Base-by-base conservation (phyloP, 2,797 vertebrate genomes). In the Sebastes kiyomatsui region DNA sequence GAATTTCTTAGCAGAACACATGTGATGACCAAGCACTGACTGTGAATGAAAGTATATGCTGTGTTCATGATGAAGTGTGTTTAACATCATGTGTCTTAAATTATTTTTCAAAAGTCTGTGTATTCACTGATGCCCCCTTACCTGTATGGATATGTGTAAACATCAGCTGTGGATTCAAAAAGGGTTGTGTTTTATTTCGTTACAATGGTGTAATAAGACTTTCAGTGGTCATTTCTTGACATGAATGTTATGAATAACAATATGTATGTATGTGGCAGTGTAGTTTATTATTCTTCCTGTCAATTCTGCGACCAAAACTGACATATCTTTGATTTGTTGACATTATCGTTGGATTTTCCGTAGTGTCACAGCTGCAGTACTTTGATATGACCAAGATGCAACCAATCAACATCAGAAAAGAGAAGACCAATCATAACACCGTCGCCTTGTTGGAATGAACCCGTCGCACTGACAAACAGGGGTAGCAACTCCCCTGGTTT, bases 321-420 rank as follows among this genome's bases (percentile, higher is more conserved):
- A 68, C 52, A 1, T 42, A 42, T 71, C 14, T 77, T 52, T 80
- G 69, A 84, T 65, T 59, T 67, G 22, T 77, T 70, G 69, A 66
- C 33, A 78, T 77, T 56, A 78, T 77, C 0, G 5, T 20, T 60
- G 49, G 13, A 58, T 69, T 72, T 65, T 49, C 23, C 59, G 23
- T 49, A 13, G 25, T 25, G 42, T 59, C 60, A 52, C 38, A 61
- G 56, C 58, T 67, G 59, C 54, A 64, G 58, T 56, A 49, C 59
- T 85, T 73, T 83, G 54, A 88, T 65, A 20, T 7, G 52, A 72
- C 20, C 25, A 35, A 52, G 22, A 62, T 75, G 22, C 32, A 76
- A 46, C 49, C 55, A 77, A 66, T 72, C 42, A 30, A 33, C 55
- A 77, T 42, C 27, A 80, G 68, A 91, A 70, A 71, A 42, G 22